Evolutionary conservation across 2,888 invertebrate species (phyloP).

Genomic region (Tillus elongatus): DNA sequence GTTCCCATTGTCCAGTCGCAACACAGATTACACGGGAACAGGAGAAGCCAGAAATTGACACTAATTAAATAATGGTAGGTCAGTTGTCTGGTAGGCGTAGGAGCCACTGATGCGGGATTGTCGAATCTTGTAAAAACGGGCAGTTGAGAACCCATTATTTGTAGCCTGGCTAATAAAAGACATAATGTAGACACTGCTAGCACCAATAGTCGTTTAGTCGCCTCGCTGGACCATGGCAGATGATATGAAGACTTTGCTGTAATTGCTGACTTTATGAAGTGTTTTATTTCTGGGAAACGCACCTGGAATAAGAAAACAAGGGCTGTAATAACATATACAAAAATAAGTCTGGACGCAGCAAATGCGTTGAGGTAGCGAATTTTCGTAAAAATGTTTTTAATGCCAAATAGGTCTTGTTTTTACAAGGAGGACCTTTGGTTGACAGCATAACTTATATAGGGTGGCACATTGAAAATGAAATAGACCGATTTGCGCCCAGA

Average conservation of each 20-base stretch:
- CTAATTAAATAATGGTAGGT: constrained; percentile 90
- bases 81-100: constrained; percentile 74
- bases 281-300: constrained; percentile 43
- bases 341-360: too few species aligned
- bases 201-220: constrained; percentile 68
- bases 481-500: too few species aligned
- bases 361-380: too few species aligned
- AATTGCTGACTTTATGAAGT: constrained; percentile 42
- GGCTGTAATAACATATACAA: too few species aligned
- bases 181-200: constrained; percentile 71
- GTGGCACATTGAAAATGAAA: too few species aligned
- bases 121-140: constrained; percentile 96
- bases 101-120: constrained; percentile 89
- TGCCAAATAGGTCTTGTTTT: too few species aligned
- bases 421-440: too few species aligned
- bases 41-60: constrained; percentile 81
- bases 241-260: constrained; percentile 48
- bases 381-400: too few species aligned
- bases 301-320: constrained; percentile 41
- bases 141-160: constrained; percentile 93
- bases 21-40: constrained; percentile 83
- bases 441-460: too few species aligned
- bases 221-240: constrained; percentile 54
- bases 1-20: constrained; percentile 99
- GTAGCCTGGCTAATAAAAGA: constrained; percentile 73